Evolutionary conservation across 2,113 vertebrate genomes (phyloP).

Genomic region (Phoxinus phoxinus): DNA sequence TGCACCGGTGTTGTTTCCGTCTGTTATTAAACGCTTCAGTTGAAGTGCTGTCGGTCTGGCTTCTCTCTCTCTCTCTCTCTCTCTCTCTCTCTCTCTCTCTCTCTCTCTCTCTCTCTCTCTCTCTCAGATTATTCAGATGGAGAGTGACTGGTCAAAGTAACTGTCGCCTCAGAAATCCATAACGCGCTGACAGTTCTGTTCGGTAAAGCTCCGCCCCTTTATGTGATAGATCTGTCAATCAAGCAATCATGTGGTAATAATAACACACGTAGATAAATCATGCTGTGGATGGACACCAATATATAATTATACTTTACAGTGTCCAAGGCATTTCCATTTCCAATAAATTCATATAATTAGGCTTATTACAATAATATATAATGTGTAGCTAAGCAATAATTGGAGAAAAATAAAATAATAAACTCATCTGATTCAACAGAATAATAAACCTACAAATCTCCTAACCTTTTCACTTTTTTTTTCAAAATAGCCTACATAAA

Average conservation of each 20-base stretch:
- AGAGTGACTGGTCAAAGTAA: not conserved
- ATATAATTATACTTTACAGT: not conserved
- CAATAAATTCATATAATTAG: not conserved
- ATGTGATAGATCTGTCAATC: not conserved
- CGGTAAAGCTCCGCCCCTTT: not conserved
- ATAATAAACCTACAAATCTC: not conserved
- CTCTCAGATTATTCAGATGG: not conserved
- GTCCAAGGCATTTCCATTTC: not conserved
- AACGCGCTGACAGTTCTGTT: not conserved
- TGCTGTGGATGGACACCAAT: not conserved
- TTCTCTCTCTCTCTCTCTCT: constrained; percentile 17
- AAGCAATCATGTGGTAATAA: not conserved
- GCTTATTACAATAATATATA: not conserved
- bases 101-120: constrained; percentile 13
- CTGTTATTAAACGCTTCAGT: not conserved
- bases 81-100: constrained; percentile 26
- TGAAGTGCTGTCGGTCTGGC: not conserved
- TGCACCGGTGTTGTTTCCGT: not conserved
- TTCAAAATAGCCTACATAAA: not conserved
- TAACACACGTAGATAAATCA: not conserved
- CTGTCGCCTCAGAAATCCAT: not conserved
- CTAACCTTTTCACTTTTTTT: not conserved
- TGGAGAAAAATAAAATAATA: not conserved
- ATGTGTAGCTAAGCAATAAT: not conserved
- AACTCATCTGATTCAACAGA: not conserved